A percentile compares a stretch with the other conserved stretches of the same genome.
Conservation (phyloP, 2,797 vertebrate species). For the Alcedo quadribrachys region DNA sequence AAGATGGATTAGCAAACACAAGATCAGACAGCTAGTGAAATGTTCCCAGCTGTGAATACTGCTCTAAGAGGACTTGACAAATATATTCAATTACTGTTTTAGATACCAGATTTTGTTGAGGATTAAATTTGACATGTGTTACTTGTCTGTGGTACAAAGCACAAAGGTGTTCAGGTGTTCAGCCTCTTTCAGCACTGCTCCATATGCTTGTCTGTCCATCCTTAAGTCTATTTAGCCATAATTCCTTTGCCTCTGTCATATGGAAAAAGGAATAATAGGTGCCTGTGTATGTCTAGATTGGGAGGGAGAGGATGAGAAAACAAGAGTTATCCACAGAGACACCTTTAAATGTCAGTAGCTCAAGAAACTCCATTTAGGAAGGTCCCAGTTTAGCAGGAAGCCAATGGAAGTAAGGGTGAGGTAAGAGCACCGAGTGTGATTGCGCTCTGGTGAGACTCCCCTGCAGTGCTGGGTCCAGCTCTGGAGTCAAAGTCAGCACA, state of each 20-base stretch:
- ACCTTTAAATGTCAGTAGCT: not conserved
- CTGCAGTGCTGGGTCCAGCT: not conserved
- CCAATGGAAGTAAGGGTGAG: not conserved
- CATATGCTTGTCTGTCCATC: not conserved
- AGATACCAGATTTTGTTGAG: not conserved
- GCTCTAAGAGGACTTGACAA: not conserved
- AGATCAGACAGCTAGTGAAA: not conserved
- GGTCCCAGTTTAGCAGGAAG: not conserved
- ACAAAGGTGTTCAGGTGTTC: not conserved
- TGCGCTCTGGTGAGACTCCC: not conserved
- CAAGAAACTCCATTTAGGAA: not conserved
- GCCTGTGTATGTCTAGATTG: not conserved
- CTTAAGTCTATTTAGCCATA: not conserved
- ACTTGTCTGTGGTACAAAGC: not conserved
- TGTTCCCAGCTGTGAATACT: not conserved
- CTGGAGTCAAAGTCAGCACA: not conserved
- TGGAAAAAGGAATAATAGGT: not conserved
- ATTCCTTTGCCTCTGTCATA: not conserved
- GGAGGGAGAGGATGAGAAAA: not conserved
- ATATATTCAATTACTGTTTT: not conserved
- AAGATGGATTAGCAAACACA: not conserved
- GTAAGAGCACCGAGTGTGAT: not conserved
- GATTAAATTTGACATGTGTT: not conserved
- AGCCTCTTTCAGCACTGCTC: not conserved
- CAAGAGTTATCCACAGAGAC: not conserved